phyloP scores from a whole-genome alignment of 2,113 vertebrate species.

The Amphiprion ocellaris region DNA sequence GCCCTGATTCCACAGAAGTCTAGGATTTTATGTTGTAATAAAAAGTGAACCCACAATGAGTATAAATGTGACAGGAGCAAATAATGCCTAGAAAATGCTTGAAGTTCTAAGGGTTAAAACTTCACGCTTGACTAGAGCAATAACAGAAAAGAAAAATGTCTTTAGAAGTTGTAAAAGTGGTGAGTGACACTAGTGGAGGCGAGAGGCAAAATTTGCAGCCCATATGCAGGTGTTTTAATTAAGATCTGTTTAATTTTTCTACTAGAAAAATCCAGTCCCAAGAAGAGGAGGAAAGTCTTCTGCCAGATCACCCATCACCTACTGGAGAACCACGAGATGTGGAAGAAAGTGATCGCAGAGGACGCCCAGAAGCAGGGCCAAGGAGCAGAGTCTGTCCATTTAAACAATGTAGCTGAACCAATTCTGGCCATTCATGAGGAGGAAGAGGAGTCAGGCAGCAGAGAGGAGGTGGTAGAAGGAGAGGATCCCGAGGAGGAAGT shows the following conservation, averaged over 20 bases:
- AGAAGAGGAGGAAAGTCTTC: constrained; percentile 92
- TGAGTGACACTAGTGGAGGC: too few species aligned
- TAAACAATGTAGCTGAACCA: constrained; percentile 88
- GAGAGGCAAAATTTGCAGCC: not conserved
- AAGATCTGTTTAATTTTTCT: constrained; percentile 15
- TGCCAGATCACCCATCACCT: constrained; percentile 97
- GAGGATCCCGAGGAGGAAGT: constrained; percentile 78
- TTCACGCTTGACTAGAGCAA: too few species aligned
- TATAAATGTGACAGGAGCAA: too few species aligned
- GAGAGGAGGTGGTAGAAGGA: constrained; percentile 82
- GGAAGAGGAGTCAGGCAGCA: constrained; percentile 89
- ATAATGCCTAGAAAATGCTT: too few species aligned
- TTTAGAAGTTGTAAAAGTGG: too few species aligned
- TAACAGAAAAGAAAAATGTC: not conserved
- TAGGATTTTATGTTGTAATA: too few species aligned
- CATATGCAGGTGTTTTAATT: not conserved
- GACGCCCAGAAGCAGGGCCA: constrained; percentile 83
- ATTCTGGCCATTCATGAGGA: constrained; percentile 95
- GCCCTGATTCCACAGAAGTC: too few species aligned
- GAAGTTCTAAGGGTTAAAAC: too few species aligned
- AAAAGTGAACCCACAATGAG: too few species aligned
- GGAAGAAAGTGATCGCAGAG: constrained; percentile 95
- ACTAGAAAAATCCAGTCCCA: constrained; percentile 89
- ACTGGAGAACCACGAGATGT: constrained; percentile 97
- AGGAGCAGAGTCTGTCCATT: constrained; percentile 78